Evolutionary conservation across 2,113 vertebrate genomes (phyloP).

Genomic region (Brienomyrus brachyistius): DNA sequence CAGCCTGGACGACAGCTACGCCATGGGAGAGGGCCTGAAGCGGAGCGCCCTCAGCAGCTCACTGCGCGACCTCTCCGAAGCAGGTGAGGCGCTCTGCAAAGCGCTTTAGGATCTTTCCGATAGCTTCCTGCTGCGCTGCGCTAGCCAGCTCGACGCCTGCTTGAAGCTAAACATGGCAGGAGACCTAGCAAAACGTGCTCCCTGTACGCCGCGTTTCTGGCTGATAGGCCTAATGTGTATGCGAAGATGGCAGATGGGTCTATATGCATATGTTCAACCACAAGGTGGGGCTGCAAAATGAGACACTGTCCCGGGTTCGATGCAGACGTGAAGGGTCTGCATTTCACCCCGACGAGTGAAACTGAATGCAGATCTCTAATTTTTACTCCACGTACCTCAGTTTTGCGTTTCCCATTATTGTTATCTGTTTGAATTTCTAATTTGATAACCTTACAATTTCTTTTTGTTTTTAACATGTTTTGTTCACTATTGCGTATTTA

Average conservation of each 20-base stretch:
- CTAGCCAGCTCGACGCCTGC: not conserved
- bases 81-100: constrained; percentile 64
- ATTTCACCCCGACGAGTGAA: constrained; percentile 60
- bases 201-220: not conserved
- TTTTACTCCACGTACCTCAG: constrained; percentile 20
- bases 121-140: not conserved
- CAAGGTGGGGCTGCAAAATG: not conserved
- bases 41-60: constrained; percentile 93
- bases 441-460: not conserved
- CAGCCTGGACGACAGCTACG: constrained; percentile 91
- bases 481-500: not conserved
- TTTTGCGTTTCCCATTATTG: not conserved
- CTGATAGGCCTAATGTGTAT: not conserved
- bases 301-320: not conserved
- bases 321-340: constrained; percentile 14
- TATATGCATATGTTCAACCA: not conserved
- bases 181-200: not conserved
- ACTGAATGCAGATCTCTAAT: constrained; percentile 47
- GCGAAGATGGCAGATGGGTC: not conserved
- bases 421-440: constrained; percentile 25
- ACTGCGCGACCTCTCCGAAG: constrained; percentile 89
- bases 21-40: constrained; percentile 84
- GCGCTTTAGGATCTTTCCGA: not conserved
- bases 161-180: not conserved
- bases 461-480: not conserved